Base-by-base conservation (phyloP, 2,888 invertebrate genomes). In the Dastarcus helophoroides region DNA sequence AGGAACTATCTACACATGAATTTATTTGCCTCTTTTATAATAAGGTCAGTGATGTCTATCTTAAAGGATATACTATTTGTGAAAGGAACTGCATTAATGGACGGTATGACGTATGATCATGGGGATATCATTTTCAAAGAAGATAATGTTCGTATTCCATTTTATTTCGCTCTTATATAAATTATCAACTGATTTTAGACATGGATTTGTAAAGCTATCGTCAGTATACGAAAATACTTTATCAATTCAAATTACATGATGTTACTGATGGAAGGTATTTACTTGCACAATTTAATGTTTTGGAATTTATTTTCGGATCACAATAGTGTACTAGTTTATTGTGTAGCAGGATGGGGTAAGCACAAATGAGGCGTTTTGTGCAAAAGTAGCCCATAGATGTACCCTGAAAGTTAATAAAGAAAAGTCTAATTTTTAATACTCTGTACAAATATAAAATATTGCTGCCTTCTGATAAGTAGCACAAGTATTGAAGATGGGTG, bases 191-290 rank as follows among this genome's bases (percentile, higher is more conserved):
- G n/a, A 30, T 53, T 47, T 33, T 47, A 76, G 71, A 70, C 65
- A 34, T 76, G 76, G 73, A 54, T 68, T 23, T 79, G 79, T 52
- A 76, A 76, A 53, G 51, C 69, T 6, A 62, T 78, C 22, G 69
- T 70, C 14, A 68, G 68, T 32, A 40, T 70, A 1, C 71, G 73
- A 64, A 68, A 74, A 51, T 79, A 76, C 53, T 70, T 69, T 40
- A 66, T 76, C 32, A 60, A 73, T 32, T 73, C 76, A 6, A 79
- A 78, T 57, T 79, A 76, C 51, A 67, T 69, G 43, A 74, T 78
- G 69, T 71, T 79, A 33, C 59, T 78, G 25, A 74, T 78, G 68
- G 79, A 79, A 56, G 78, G 76, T 1, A 60, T 77, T 2, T 79
- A 79, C 50, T 64, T 79, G 6, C 76, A 78, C 51, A 77, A 73